A percentile compares a stretch with the other conserved stretches of the same genome.
phyloP scores from a whole-genome alignment of 1,140 invertebrate genomes.

The Tenebrio molitor region DNA sequence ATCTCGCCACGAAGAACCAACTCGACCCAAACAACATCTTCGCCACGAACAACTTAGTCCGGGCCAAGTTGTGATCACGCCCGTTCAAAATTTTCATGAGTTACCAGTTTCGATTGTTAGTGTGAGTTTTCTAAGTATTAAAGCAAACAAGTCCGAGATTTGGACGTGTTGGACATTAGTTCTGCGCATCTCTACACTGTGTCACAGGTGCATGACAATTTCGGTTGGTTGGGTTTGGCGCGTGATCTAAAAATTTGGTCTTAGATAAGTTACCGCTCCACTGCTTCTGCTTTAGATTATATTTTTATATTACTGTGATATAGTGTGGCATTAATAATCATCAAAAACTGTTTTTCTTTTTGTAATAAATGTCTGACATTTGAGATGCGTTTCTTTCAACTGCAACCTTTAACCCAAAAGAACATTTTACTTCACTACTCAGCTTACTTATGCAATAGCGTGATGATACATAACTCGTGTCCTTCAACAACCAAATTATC shows the following conservation, averaged over 20 bases:
- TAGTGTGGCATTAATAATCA: conserved; percentile 1
- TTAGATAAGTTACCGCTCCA: background rate
- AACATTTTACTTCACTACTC: too few species aligned
- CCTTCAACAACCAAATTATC: too few species aligned
- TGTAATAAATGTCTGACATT: conserved; percentile 23
- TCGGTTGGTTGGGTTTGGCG: too few species aligned
- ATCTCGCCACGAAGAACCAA: conserved; percentile 85
- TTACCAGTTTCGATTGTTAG: too few species aligned
- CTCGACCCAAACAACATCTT: conserved; percentile 97
- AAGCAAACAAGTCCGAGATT: background rate
- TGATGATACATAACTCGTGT: too few species aligned
- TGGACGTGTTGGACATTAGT: too few species aligned
- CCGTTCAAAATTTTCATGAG: too few species aligned
- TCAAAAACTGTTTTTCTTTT: conserved; percentile 9
- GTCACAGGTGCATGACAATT: too few species aligned
- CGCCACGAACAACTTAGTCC: conserved; percentile 83
- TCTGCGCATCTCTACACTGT: too few species aligned
- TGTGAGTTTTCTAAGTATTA: background rate
- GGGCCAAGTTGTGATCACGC: conserved; percentile 59
- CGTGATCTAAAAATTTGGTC: too few species aligned
- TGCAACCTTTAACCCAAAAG: too few species aligned
- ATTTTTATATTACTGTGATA: background rate
- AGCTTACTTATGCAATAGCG: too few species aligned
- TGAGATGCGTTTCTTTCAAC: background rate
- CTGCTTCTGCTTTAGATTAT: background rate